Base-by-base conservation (phyloP, 2,797 vertebrate genomes). In the Anabas testudineus region DNA sequence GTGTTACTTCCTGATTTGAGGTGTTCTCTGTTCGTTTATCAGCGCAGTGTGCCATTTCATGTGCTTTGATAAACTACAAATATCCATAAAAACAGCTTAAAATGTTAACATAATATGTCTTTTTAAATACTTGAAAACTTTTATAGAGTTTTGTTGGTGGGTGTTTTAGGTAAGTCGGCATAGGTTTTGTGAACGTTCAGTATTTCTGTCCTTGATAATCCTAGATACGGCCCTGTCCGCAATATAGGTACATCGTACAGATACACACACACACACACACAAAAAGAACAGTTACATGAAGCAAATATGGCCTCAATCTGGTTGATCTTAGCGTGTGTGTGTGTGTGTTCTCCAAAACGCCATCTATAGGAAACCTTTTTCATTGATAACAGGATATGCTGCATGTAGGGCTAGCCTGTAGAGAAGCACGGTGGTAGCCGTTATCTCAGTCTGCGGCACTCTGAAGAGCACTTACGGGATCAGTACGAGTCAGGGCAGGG, bases 401-500 rank as follows among this genome's bases (percentile, higher is more conserved):
- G 76, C 61, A 58, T 69, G 52, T 65, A 57, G 62, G 21, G 49
- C 58, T 58, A 74, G 74, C 53, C 66, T 74, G 46, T 41, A 41
- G 52, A 74, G 74, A 68, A 74, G 73, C 78, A 45, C 36, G 71
- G 59, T 62, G 72, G 71, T 52, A 78, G 76, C 72, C 61, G 78
- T 74, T 68, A 48, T 70, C 62, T 73, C 72, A 48, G 64, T 68
- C 56, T 47, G 66, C 62, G 37, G 22, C 71, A 46, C 81, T 78
- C 81, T 58, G 41, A 71, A 86, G 82, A 83, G 58, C 48, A n/a
- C 74, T 88, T 86, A 84, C 78, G 74, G 76, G 81, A 83, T 90
- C 80, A 73, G 72, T 56, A 48, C 0, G 26, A 72, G 55, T 62
- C 54, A 2, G 41, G 9, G 42, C 57, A 30, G 45, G 28, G 56